Evolutionary conservation across 2,113 vertebrate genomes (phyloP), one percentile per base, ranked within the genome.

Genomic region (Petromus typicus): DNA sequence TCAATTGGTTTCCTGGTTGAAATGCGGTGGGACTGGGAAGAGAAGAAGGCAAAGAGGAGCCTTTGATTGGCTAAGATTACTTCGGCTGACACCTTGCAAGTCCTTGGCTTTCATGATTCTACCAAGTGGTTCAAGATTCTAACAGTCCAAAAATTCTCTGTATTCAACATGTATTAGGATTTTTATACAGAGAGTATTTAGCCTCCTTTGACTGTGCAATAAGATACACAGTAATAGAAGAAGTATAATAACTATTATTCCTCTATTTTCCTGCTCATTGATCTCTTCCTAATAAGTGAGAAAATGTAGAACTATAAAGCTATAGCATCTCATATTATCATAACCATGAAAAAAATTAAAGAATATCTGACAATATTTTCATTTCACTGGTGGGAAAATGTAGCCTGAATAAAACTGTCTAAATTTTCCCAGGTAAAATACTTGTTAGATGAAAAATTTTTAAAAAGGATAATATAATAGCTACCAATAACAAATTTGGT

Each of bases 11-110:
- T 93, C 81, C 67, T 56, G 14, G 54, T 95, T 87, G 54, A 93
- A 97, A 97, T 95, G 81, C 48, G 34, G 40, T 95, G 23, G 48
- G 40, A 40, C 76, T 96, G 86, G 91, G 81, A 40, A 90, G 89
- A 86, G 86, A 96, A 88, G 37, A 87, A 93, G 87, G 64, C 94
- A 86, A 93, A 79, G 76, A 96, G 54, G 34, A 89, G 32, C 48
- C 48, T 94, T 90, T 76, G 71, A 90, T 90, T 96, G 57, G 76
- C 97, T 86, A 48, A 7, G 6, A 67, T 0, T 76, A 84, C 20
- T 92, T 90, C 93, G 67, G 54, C 86, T 94, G 83, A 43, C 12
- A 34, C 54, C 22, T 32, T 40, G 3, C 14, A 82, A 45, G 11
- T 78, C 14, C 43, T 64, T 66, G 30, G 34, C 9, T 83, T 82